Evolutionary conservation across 2,888 invertebrate genomes (phyloP).

Genomic region (Drosophila leonis): DNA sequence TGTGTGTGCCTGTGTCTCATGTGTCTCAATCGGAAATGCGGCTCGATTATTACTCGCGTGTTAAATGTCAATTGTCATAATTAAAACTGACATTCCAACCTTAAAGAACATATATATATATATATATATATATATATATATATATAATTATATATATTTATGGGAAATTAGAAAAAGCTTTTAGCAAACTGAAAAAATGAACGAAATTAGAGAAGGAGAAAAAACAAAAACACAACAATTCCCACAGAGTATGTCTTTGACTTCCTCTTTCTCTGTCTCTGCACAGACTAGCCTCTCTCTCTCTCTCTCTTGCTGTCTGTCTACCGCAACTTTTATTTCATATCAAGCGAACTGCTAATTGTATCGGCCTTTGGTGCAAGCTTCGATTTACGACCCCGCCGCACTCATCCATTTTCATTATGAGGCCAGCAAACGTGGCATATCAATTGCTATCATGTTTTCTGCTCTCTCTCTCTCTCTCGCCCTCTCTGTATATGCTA

Average conservation of each 20-base stretch:
- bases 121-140: not conserved
- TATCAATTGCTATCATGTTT: constrained; percentile 49
- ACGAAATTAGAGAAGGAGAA: constrained; percentile 19
- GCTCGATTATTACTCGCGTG: constrained; percentile 68
- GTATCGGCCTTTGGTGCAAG: constrained; percentile 53
- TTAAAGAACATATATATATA: constrained; percentile 6
- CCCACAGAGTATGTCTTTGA: constrained; percentile 27
- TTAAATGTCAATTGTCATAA: constrained; percentile 73
- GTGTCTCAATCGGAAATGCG: constrained; percentile 49
- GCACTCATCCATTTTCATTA: constrained; percentile 54
- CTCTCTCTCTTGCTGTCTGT: constrained; percentile 4
- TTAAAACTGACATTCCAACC: constrained; percentile 63
- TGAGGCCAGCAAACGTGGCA: constrained; percentile 15
- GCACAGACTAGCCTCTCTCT: not conserved
- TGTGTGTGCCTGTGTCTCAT: not conserved
- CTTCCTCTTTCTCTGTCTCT: not conserved
- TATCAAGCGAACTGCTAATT: constrained; percentile 71
- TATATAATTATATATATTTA: constrained; percentile 9
- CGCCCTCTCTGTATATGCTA: not conserved
- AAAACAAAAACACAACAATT: constrained; percentile 38
- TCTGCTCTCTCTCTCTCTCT: not conserved
- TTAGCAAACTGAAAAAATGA: constrained; percentile 44
- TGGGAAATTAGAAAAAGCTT: constrained; percentile 76
- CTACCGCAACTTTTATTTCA: constrained; percentile 59
- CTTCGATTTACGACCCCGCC: constrained; percentile 47